Percentiles rank a stretch among this genome's conserved stretches.
Evolutionary conservation across 2,888 invertebrate genomes (phyloP).

Genomic region (Arrhopalites spinosus): DNA sequence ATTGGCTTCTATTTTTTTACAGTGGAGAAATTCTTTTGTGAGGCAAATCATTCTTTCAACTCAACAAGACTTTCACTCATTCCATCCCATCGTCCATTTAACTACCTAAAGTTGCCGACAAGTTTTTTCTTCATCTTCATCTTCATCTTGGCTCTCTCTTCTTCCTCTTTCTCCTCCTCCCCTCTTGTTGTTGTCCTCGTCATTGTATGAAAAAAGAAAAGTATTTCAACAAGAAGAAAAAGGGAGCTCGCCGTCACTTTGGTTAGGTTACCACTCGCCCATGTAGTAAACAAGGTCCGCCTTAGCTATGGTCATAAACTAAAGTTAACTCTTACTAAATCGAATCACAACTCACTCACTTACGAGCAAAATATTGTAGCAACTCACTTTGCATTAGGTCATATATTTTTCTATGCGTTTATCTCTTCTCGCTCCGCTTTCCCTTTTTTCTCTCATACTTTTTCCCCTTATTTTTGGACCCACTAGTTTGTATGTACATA

Average conservation of each 20-base stretch:
- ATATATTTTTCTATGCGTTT: constrained; percentile 19
- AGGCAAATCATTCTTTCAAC: constrained; percentile 38
- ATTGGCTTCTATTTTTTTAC: too few relatives aligned
- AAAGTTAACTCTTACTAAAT: constrained; percentile 25
- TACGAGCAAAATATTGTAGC: constrained; percentile 23
- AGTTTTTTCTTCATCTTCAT: constrained; percentile 26
- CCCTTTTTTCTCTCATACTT: background rate
- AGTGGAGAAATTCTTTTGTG: constrained; percentile 20
- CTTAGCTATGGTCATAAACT: constrained; percentile 11
- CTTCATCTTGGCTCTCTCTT: constrained; percentile 1
- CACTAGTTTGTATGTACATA: too few relatives aligned
- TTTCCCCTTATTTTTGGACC: background rate
- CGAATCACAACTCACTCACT: constrained; percentile 23
- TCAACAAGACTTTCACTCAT: too few relatives aligned
- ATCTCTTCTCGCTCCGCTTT: constrained; percentile 2
- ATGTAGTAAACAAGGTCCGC: constrained; percentile 6
- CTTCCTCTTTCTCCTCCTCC: background rate
- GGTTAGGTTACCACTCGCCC: too few relatives aligned
- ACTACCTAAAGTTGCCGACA: constrained; percentile 33
- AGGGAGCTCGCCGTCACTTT: background rate
- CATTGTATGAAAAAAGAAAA: background rate
- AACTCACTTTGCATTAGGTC: constrained; percentile 20
- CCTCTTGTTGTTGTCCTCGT: background rate
- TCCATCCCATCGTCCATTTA: constrained; percentile 30
- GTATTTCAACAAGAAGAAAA: too few relatives aligned